Evolutionary conservation across 2,888 invertebrate genomes (phyloP), one percentile per base, ranked within the genome.

Genomic region (Aricia artaxerxes): DNA sequence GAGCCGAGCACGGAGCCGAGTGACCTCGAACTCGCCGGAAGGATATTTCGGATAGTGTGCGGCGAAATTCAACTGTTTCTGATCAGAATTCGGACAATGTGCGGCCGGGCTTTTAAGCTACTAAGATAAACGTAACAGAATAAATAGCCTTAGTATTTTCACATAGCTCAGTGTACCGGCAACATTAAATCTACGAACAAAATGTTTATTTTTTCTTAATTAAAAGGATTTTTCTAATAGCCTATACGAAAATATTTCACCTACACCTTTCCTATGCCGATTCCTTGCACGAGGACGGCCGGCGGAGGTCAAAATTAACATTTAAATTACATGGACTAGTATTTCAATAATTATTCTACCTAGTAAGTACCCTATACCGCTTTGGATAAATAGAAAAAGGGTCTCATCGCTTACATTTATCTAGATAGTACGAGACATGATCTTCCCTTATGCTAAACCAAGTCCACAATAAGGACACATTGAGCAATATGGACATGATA

Each of bases 341-440:
- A 92, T 92, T 93, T 93, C 91, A 93, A 93, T 78, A 78, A 78
- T 94, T 93, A 94, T 90, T 87, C 93, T 94, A 94, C 90, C 92
- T 94, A 94, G 89, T 93, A 93, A 94, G 94, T 94, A 94, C 92
- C 92, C 92, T 92, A 91, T 90, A 94, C 94, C 94, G 94, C 93
- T 90, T 91, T 90, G 93, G 93, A 94, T 93, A 92, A 92, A 89
- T 88, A 86, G 85, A 87, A 87, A 85, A 87, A 85, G 88, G 91
- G 92, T 90, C 88, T 84, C 88, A 87, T 87, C 89, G 35, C 76
- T 57, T 76, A 76, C 35, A 76, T 76, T 76, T 76, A 57, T 57
- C 76, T 76, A 76, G 35, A 76, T 76, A 76, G 76, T 76, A 53
- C 24, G 53, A 76, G 76, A 57, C 53, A 75, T 35, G 57, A 35